phyloP scores from a whole-genome alignment of 2,113 vertebrate genomes.

The Campylomormyrus tamandua region DNA sequence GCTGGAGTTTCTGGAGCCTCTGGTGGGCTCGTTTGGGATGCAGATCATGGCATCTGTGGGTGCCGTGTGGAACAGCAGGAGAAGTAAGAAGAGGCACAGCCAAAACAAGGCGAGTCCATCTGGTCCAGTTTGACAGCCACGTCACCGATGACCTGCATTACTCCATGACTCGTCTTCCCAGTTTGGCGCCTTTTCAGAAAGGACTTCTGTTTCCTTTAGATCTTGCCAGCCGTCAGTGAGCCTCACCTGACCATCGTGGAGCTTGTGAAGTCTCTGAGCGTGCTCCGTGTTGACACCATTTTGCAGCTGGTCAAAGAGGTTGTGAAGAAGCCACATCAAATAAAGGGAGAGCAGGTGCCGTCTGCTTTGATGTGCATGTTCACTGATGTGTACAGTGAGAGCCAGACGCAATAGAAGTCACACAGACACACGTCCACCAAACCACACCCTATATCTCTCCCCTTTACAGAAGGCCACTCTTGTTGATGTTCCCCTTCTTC shows the following conservation, averaged over 20 bases:
- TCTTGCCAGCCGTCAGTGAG: conserved; percentile 65
- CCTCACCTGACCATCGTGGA: conserved; percentile 78
- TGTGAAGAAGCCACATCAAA: conserved; percentile 85
- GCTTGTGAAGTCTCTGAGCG: conserved; percentile 74
- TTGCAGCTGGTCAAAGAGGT: conserved; percentile 88
- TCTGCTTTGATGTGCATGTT: not conserved
- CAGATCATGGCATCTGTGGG: conserved; percentile 81
- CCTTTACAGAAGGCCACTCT: conserved; percentile 69
- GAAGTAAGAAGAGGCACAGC: conserved; percentile 62
- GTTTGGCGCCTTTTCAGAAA: not conserved
- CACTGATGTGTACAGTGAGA: not conserved
- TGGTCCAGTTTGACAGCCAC: not conserved
- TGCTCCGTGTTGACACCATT: conserved; percentile 70
- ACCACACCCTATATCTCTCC: not conserved
- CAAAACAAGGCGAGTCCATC: conserved; percentile 70
- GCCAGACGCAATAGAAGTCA: not conserved
- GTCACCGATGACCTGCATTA: not conserved
- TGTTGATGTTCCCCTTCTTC: conserved; percentile 82
- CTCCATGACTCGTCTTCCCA: not conserved
- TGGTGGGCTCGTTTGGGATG: conserved; percentile 73
- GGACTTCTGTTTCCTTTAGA: conserved; percentile 52
- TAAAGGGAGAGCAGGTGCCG: conserved; percentile 82
- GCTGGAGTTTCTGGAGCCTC: conserved; percentile 79
- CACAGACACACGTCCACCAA: not conserved
- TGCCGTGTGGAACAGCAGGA: conserved; percentile 81